phyloP scores from a whole-genome alignment of 1,140 invertebrate genomes.

The Diprion similis region DNA sequence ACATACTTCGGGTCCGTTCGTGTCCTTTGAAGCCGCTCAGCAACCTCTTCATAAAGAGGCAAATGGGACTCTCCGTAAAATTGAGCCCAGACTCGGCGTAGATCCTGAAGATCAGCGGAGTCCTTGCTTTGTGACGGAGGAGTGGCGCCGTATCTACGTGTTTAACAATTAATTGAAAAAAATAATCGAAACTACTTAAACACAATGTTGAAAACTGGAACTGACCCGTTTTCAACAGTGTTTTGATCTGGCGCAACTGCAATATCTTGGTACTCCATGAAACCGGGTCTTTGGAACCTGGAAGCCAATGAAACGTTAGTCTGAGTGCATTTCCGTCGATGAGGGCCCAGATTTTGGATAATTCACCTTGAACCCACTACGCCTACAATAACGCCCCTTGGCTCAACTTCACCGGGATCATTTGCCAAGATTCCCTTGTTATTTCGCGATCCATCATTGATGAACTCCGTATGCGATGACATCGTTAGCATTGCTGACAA shows the following conservation, averaged over 20 bases:
- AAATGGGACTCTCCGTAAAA: neutral
- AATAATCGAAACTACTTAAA: too few relatives aligned
- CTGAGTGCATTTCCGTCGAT: neutral
- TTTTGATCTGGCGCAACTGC: conserved; percentile 62
- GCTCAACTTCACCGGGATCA: conserved; percentile 47
- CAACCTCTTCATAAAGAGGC: neutral
- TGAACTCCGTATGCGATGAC: conserved; percentile 68
- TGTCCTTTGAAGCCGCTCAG: conserved; percentile 40
- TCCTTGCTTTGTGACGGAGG: neutral
- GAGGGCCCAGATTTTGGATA: neutral
- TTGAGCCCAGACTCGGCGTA: neutral
- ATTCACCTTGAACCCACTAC: conserved; percentile 49
- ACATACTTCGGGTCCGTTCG: conserved; percentile 40
- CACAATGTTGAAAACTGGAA: too few relatives aligned
- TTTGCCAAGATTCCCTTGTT: conserved; percentile 62
- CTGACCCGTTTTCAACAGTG: conserved; percentile 58
- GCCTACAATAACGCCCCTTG: conserved; percentile 54
- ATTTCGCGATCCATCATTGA: conserved; percentile 68
- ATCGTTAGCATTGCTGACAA: conserved; percentile 68
- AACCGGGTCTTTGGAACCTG: conserved; percentile 55
- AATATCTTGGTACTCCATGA: conserved; percentile 68
- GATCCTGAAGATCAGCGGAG: neutral
- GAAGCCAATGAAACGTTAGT: neutral
- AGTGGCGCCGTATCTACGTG: too few relatives aligned
- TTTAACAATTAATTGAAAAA: neutral